A percentile compares a stretch with the other conserved stretches of the same genome.
phyloP scores from a whole-genome alignment of 2,113 vertebrate species.

The Ictidomys tridecemlineatus region DNA sequence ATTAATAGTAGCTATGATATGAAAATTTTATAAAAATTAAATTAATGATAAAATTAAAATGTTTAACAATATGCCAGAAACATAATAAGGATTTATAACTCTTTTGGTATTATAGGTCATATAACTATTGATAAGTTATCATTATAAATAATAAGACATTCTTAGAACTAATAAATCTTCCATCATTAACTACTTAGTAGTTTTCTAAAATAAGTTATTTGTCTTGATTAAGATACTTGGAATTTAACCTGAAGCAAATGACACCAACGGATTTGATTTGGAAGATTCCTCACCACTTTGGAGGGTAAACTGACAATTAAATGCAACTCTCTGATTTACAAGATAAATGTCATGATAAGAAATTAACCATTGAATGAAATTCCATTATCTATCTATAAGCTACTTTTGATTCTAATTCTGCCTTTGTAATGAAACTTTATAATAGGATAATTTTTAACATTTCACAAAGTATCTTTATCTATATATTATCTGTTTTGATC shows the following conservation, averaged over 20 bases:
- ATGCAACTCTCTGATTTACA: background rate
- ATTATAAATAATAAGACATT: background rate
- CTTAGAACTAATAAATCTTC: background rate
- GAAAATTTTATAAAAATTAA: background rate
- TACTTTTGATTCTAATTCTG: background rate
- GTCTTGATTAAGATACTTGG: background rate
- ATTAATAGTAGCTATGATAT: background rate
- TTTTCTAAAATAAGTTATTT: background rate
- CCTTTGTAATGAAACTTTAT: background rate
- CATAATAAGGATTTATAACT: background rate
- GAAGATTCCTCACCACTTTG: background rate
- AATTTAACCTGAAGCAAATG: background rate
- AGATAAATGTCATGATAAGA: background rate
- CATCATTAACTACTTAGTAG: background rate
- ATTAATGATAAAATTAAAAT: conserved; percentile 38
- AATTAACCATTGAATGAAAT: background rate
- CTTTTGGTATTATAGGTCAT: background rate
- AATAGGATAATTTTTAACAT: background rate
- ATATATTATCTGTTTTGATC: background rate
- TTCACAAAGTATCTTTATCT: background rate
- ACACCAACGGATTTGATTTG: background rate
- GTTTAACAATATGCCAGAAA: background rate
- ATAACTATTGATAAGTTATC: background rate
- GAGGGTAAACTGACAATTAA: too few species aligned
- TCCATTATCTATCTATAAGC: background rate